These are phyloP conservation scores for Setipinna tenuifilis DNA, from an alignment of 2,797 vertebrate genomes.

Conservation along the genomic window DNA sequence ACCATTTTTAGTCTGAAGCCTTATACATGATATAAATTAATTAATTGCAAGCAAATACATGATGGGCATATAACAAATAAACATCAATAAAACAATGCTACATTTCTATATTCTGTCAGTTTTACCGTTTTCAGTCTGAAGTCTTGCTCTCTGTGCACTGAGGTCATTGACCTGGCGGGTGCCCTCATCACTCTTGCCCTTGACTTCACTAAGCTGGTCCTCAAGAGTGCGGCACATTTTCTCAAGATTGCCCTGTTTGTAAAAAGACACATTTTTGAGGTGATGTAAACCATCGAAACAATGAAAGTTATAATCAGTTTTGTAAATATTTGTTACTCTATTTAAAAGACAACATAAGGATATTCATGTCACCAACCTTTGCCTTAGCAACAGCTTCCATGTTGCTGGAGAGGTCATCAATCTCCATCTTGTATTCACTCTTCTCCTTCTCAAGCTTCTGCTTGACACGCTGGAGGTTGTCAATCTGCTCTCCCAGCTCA, in stretches of 20 bases:
- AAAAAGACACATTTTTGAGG: slow-evolving; percentile 41
- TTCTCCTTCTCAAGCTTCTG: slow-evolving; percentile 91
- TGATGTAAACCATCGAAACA: too few species aligned
- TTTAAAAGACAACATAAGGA: background rate
- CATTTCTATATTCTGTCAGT: too few species aligned
- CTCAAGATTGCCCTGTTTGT: slow-evolving; percentile 81
- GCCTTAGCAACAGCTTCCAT: slow-evolving; percentile 83
- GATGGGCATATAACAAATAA: too few species aligned
- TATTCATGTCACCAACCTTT: slow-evolving; percentile 71
- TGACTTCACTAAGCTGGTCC: slow-evolving; percentile 83
- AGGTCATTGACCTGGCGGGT: slow-evolving; percentile 78
- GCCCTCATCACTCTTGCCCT: slow-evolving; percentile 82
- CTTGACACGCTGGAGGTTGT: slow-evolving; percentile 88
- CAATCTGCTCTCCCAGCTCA: slow-evolving; percentile 86
- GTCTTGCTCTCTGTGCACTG: slow-evolving; percentile 79
- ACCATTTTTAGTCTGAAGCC: too few species aligned
- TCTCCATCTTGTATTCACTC: slow-evolving; percentile 89
- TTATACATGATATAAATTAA: too few species aligned
- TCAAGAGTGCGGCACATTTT: slow-evolving; percentile 84
- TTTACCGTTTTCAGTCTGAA: slow-evolving; percentile 87
- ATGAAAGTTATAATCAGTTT: too few species aligned
- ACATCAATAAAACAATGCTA: too few species aligned
- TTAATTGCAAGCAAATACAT: too few species aligned
- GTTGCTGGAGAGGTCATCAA: slow-evolving; percentile 84
- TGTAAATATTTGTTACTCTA: background rate